Conservation (phyloP, 2,888 invertebrate species). For the Cataglyphis cursor region DNA sequence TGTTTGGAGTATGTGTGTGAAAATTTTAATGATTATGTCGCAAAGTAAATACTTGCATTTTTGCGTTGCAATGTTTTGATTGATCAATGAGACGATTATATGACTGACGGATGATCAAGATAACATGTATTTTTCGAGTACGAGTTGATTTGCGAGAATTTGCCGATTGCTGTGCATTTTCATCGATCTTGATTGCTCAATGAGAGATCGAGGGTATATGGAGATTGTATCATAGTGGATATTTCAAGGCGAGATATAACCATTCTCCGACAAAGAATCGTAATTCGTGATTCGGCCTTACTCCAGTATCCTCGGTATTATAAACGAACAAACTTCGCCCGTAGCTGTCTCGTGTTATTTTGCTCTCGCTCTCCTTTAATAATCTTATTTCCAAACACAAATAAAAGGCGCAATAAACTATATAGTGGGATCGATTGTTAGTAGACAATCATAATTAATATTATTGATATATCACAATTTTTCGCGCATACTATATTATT, state of each 20-base stretch:
- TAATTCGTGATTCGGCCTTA: slow-evolving; percentile 68
- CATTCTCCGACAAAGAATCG: slow-evolving; percentile 63
- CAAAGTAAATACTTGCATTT: background rate
- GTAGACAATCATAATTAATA: background rate
- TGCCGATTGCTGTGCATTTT: slow-evolving; percentile 11
- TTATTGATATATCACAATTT: background rate
- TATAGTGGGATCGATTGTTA: background rate
- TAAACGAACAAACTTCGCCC: slow-evolving; percentile 42
- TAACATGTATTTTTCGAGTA: background rate
- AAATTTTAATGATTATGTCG: background rate
- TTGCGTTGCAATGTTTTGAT: background rate
- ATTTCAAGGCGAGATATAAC: slow-evolving; percentile 71
- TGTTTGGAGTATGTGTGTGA: background rate
- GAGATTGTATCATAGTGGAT: slow-evolving; percentile 43
- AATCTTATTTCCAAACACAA: slow-evolving; percentile 14
- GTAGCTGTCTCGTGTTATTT: background rate
- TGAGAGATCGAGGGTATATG: slow-evolving; percentile 46
- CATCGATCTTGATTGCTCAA: slow-evolving; percentile 46
- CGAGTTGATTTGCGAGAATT: background rate
- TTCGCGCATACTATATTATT: background rate
- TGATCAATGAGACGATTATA: background rate
- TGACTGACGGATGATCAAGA: background rate
- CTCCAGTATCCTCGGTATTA: slow-evolving; percentile 66
- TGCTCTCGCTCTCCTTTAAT: slow-evolving; percentile 32
- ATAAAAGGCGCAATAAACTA: slow-evolving; percentile 26